phyloP scores from a whole-genome alignment of 2,113 vertebrate species.

The Gobius niger region DNA sequence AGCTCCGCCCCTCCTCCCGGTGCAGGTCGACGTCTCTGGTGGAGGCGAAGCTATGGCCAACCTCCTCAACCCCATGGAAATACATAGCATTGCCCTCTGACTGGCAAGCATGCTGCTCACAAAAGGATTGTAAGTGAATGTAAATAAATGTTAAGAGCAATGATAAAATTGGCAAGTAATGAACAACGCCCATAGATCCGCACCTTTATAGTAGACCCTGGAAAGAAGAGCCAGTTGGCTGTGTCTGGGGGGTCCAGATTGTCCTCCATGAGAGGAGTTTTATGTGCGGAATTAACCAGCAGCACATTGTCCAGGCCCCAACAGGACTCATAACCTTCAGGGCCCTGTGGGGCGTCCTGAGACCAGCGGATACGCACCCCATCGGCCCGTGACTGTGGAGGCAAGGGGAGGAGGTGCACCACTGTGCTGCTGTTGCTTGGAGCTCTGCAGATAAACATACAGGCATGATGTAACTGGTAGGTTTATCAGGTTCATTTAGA shows the following conservation, averaged over 20 bases:
- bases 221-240: slow-evolving; percentile 98
- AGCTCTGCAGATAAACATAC: slow-evolving; percentile 71
- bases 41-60: slow-evolving; percentile 88
- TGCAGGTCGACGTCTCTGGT: slow-evolving; percentile 92
- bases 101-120: slow-evolving; percentile 92
- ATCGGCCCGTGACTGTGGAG: slow-evolving; percentile 81
- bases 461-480: background rate
- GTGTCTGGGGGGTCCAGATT: slow-evolving; percentile 93
- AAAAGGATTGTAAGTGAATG: slow-evolving; percentile 31
- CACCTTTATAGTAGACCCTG: slow-evolving; percentile 96
- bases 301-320: slow-evolving; percentile 95
- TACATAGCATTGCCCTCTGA: slow-evolving; percentile 95
- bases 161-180: background rate
- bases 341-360: slow-evolving; percentile 82
- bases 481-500: too few relatives aligned
- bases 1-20: slow-evolving; percentile 87
- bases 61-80: slow-evolving; percentile 92
- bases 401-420: slow-evolving; percentile 91
- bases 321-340: slow-evolving; percentile 93
- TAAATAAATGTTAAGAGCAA: background rate
- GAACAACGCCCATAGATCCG: background rate
- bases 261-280: slow-evolving; percentile 88
- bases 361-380: slow-evolving; percentile 88
- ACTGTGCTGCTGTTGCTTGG: slow-evolving; percentile 93
- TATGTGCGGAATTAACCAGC: slow-evolving; percentile 90